Conservation (phyloP, 1,140 invertebrate genomes). For the Anagrus nilaparvatae region DNA sequence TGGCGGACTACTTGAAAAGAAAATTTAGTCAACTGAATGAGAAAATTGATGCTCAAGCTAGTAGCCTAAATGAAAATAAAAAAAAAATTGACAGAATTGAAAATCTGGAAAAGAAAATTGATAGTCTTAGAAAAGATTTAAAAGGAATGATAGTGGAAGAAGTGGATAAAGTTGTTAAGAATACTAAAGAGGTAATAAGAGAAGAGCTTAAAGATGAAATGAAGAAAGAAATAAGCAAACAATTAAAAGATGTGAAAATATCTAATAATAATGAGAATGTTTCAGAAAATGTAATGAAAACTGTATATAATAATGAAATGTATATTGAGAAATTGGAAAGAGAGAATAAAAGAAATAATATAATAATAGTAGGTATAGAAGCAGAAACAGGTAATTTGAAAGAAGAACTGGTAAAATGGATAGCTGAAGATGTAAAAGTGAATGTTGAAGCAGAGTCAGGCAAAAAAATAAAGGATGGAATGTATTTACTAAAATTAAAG, state of each 20-base stretch:
- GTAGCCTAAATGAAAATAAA: no score
- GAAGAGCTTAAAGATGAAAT: not conserved
- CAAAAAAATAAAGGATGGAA: no score
- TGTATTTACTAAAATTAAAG: constrained; percentile 1
- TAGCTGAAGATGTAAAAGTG: not conserved
- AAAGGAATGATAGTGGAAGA: not conserved
- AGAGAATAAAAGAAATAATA: not conserved
- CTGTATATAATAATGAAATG: not conserved
- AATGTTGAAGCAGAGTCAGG: no score
- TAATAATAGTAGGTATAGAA: not conserved
- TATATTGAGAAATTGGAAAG: not conserved
- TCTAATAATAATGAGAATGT: not conserved
- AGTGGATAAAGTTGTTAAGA: not conserved
- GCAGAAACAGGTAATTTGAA: constrained; percentile 9
- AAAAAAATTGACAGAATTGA: not conserved
- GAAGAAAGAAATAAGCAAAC: not conserved
- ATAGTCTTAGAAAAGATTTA: not conserved
- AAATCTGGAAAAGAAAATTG: not conserved
- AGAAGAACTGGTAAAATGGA: constrained; percentile 6
- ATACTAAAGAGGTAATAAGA: not conserved
- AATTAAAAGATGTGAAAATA: not conserved
- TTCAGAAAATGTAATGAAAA: not conserved
- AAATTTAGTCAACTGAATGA: not conserved
- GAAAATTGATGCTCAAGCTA: not conserved
- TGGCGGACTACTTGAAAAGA: no score